These are phyloP conservation scores for Latrodectus hesperus DNA, from an alignment of 2,888 invertebrate genomes.

Conservation along the genomic window DNA sequence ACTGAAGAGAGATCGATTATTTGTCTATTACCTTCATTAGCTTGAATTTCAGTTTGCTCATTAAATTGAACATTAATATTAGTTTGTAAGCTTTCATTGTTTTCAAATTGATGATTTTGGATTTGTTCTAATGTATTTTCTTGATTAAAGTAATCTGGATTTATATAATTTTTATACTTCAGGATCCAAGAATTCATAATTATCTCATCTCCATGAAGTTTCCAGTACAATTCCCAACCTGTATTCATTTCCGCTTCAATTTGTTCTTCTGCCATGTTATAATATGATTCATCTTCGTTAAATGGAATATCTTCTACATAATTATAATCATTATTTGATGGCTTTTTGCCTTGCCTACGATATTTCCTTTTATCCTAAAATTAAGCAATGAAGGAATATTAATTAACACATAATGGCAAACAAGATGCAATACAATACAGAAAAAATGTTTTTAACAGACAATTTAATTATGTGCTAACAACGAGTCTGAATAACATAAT, in stretches of 20 bases:
- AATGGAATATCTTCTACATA: slow-evolving; percentile 5
- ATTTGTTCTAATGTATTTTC: neutral
- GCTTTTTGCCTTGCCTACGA: too few species aligned
- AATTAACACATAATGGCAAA: too few species aligned
- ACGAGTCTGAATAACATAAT: too few species aligned
- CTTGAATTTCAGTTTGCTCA: neutral
- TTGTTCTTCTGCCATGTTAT: neutral
- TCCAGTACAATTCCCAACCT: slow-evolving; percentile 57
- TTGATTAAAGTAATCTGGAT: slow-evolving; percentile 32
- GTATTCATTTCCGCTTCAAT: too few species aligned
- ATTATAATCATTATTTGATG: neutral
- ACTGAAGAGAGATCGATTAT: neutral
- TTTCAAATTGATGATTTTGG: neutral
- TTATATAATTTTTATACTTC: slow-evolving; percentile 58
- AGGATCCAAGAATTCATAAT: slow-evolving; percentile 53
- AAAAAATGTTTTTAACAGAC: too few species aligned
- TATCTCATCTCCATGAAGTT: slow-evolving; percentile 45
- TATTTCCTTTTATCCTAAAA: too few species aligned
- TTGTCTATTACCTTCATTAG: neutral
- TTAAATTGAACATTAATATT: neutral
- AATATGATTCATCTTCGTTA: neutral
- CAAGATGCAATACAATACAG: too few species aligned
- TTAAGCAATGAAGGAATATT: too few species aligned
- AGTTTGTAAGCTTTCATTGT: neutral
- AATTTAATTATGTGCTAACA: too few species aligned